Evolutionary conservation across 1,140 invertebrate genomes (phyloP).

Genomic region (Apocrypta bakeri): DNA sequence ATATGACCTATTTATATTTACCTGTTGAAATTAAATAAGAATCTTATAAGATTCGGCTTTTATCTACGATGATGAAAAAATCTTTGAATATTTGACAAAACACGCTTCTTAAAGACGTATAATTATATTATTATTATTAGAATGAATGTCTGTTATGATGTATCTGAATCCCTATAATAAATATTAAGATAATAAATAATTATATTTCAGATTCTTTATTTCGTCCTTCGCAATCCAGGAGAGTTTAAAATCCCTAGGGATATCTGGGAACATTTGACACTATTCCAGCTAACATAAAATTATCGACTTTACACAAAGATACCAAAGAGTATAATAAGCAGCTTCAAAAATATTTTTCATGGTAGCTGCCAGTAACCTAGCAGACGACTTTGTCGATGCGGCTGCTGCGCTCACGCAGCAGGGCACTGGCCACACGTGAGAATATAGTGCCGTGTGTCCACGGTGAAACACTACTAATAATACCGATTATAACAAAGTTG

Average conservation of each 20-base stretch:
- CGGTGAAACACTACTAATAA: too few relatives aligned
- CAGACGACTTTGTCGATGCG: background rate
- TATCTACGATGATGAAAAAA: conserved; percentile 33
- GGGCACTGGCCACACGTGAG: background rate
- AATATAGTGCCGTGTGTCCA: too few relatives aligned
- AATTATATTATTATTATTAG: conserved; percentile 44
- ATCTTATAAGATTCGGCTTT: conserved; percentile 47
- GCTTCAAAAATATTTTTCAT: background rate
- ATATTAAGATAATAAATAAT: conserved; percentile 44
- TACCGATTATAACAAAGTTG: too few relatives aligned
- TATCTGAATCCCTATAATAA: conserved; percentile 49
- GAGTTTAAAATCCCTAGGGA: too few relatives aligned
- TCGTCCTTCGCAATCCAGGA: background rate
- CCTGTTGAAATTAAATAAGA: conserved; percentile 46
- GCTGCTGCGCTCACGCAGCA: too few relatives aligned
- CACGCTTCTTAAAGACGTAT: conserved; percentile 47
- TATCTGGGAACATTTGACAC: too few relatives aligned
- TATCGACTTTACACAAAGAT: too few relatives aligned
- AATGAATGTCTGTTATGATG: conserved; percentile 50
- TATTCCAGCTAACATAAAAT: too few relatives aligned
- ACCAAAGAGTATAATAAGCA: too few relatives aligned
- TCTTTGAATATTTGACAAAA: conserved; percentile 42
- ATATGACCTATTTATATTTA: conserved; percentile 37
- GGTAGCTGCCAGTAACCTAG: background rate
- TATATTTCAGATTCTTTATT: background rate